These are phyloP conservation scores for Taenioides sp. DNA, from an alignment of 2,797 vertebrate genomes.

Conservation along the genomic window DNA sequence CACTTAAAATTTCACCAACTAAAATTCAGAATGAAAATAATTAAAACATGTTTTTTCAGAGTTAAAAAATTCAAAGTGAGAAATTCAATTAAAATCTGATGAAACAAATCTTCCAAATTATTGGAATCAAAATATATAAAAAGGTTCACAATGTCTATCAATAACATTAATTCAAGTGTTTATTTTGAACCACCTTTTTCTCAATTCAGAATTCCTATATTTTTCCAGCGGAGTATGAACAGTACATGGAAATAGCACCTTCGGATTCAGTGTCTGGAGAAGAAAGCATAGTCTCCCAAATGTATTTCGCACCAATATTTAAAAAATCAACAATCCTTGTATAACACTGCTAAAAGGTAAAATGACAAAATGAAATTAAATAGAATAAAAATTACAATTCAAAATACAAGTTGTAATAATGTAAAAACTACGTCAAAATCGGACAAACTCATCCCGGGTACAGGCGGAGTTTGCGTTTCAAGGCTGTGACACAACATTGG, in stretches of 20 bases:
- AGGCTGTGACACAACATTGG: slow-evolving; percentile 76
- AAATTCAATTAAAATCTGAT: too few relatives aligned
- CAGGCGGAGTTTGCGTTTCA: slow-evolving; percentile 65
- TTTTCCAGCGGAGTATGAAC: slow-evolving; percentile 34
- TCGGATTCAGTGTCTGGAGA: slow-evolving; percentile 78
- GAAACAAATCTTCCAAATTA: too few relatives aligned
- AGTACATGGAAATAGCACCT: slow-evolving; percentile 46
- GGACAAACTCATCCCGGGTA: slow-evolving; percentile 68
- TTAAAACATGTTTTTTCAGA: too few relatives aligned
- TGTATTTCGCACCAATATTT: slow-evolving; percentile 80
- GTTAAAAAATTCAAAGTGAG: too few relatives aligned
- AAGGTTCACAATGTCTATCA: background rate
- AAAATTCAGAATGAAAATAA: too few relatives aligned
- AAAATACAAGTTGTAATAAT: slow-evolving; percentile 85
- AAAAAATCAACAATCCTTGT: slow-evolving; percentile 85
- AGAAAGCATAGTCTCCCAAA: slow-evolving; percentile 83
- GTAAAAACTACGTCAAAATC: slow-evolving; percentile 83
- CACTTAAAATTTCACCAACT: too few relatives aligned
- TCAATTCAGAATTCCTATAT: slow-evolving; percentile 55
- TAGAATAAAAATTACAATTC: slow-evolving; percentile 89
- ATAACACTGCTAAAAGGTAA: slow-evolving; percentile 93
- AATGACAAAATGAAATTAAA: slow-evolving; percentile 87
- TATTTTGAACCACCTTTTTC: slow-evolving; percentile 19
- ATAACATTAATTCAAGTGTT: background rate
- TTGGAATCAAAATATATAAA: background rate